Conservation (phyloP, 2,797 vertebrate genomes). For the Limosa lapponica region DNA sequence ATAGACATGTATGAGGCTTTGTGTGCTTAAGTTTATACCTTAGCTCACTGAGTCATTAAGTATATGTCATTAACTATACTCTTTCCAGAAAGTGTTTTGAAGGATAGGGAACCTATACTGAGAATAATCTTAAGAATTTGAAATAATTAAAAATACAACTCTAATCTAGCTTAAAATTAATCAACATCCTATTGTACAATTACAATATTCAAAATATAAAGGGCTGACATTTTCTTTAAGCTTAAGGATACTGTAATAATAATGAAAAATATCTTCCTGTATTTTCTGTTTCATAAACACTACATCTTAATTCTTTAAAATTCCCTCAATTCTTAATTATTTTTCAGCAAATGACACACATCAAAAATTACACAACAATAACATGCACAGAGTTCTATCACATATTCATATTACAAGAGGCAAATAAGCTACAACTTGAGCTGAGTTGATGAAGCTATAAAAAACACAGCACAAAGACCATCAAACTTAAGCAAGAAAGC, state of each 20-base stretch:
- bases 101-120: background rate
- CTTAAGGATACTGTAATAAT: background rate
- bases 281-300: background rate
- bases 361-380: background rate
- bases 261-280: background rate
- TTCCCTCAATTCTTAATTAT: background rate
- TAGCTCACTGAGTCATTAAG: background rate
- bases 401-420: background rate
- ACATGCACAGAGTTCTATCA: background rate
- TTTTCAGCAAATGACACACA: background rate
- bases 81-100: background rate
- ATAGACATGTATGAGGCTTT: background rate
- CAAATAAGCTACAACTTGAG: background rate
- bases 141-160: background rate
- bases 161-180: background rate
- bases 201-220: background rate
- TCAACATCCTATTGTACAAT: background rate
- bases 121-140: background rate
- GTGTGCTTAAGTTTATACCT: background rate
- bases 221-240: background rate
- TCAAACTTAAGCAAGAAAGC: background rate
- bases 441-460: background rate
- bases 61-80: background rate
- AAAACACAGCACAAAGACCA: background rate
- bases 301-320: background rate